Conservation (phyloP, 2,113 vertebrate genomes). For the Pituophis catenifer region DNA sequence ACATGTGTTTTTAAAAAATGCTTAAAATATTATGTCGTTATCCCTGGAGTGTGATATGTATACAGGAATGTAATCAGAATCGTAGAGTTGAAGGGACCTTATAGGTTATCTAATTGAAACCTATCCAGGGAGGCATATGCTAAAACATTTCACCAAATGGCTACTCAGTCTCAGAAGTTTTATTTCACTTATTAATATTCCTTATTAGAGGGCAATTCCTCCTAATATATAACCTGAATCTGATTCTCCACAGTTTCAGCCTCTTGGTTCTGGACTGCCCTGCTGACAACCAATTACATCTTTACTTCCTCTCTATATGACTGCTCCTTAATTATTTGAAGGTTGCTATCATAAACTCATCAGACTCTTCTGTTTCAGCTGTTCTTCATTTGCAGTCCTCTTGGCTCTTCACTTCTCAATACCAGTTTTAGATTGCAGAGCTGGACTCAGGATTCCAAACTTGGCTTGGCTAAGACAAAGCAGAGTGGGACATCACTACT, state of each 20-base stretch:
- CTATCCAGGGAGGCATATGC: not conserved
- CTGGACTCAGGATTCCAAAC: not conserved
- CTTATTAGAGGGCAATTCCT: not conserved
- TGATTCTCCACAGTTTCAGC: not conserved
- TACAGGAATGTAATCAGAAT: not conserved
- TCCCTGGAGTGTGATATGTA: not conserved
- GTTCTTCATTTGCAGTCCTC: no score
- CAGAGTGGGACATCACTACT: not conserved
- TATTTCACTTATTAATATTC: not conserved
- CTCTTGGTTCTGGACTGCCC: no score
- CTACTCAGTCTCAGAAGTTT: not conserved
- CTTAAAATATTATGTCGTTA: not conserved
- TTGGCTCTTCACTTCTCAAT: not conserved
- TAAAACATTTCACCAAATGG: not conserved
- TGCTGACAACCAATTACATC: not conserved
- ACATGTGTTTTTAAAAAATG: not conserved
- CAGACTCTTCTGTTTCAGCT: not conserved
- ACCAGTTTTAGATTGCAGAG: not conserved
- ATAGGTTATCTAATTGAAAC: not conserved
- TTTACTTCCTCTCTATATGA: not conserved
- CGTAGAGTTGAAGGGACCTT: not conserved
- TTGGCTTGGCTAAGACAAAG: not conserved
- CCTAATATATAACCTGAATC: not conserved
- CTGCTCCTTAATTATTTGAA: not conserved
- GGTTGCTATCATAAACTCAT: not conserved